These are phyloP conservation scores for Erebia palarica DNA, from an alignment of 2,888 invertebrate species.

Conservation along the genomic window DNA sequence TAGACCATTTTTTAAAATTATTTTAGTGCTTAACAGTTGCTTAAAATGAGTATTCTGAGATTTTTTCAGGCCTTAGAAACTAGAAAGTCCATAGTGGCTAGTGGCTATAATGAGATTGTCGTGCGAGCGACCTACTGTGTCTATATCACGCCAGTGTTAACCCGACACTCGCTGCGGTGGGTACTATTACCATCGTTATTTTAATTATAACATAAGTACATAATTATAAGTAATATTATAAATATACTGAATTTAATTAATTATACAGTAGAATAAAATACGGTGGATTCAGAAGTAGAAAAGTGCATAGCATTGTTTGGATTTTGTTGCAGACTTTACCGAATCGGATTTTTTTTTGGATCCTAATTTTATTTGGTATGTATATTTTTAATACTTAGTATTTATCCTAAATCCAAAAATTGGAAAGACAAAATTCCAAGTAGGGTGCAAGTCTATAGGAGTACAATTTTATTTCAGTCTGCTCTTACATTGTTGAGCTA, in stretches of 20 bases:
- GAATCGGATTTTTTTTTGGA: slow-evolving; percentile 5
- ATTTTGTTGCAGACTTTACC: slow-evolving; percentile 1
- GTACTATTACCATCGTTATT: slow-evolving; percentile 46
- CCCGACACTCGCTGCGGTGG: slow-evolving; percentile 67
- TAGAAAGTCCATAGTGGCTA: slow-evolving; percentile 45
- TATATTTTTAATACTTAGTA: neutral
- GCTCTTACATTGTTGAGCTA: neutral
- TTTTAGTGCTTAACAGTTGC: slow-evolving; percentile 26
- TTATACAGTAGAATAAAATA: neutral
- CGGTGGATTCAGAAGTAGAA: neutral
- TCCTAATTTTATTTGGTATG: slow-evolving; percentile 10
- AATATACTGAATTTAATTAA: neutral
- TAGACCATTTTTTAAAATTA: slow-evolving; percentile 39
- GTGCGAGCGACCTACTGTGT: slow-evolving; percentile 38
- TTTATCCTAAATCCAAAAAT: no score
- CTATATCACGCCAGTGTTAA: slow-evolving; percentile 57
- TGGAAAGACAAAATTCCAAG: no score
- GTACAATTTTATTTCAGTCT: neutral
- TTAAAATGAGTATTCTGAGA: slow-evolving; percentile 32
- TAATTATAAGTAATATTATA: neutral
- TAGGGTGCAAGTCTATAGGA: neutral
- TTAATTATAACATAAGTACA: slow-evolving; percentile 14
- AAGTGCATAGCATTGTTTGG: slow-evolving; percentile 12
- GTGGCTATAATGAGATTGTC: slow-evolving; percentile 33
- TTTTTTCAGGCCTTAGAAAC: slow-evolving; percentile 44